Conservation (phyloP, 2,888 invertebrate species). For the Antheraea assamensis region DNA sequence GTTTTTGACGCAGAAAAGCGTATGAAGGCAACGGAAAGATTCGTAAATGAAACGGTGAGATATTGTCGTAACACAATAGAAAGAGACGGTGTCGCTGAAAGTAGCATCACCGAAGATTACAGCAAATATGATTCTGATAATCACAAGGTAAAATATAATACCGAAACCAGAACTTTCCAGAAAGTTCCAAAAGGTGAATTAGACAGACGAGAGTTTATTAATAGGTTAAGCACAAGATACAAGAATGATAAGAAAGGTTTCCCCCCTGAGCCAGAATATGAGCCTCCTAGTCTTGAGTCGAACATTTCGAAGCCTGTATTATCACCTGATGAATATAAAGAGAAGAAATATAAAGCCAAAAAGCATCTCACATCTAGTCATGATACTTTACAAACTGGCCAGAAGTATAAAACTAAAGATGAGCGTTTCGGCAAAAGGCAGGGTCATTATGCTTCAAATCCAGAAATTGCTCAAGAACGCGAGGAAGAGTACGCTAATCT, state of each 20-base stretch:
- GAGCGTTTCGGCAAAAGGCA: slow-evolving; percentile 73
- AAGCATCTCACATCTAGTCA: slow-evolving; percentile 77
- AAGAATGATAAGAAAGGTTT: slow-evolving; percentile 62
- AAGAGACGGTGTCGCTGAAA: slow-evolving; percentile 81
- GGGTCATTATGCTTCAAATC: slow-evolving; percentile 83
- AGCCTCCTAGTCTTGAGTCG: slow-evolving; percentile 86
- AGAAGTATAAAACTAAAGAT: slow-evolving; percentile 73
- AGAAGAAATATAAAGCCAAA: slow-evolving; percentile 75
- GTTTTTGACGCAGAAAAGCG: slow-evolving; percentile 72
- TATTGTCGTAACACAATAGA: slow-evolving; percentile 81
- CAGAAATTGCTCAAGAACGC: slow-evolving; percentile 81
- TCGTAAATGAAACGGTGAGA: slow-evolving; percentile 80
- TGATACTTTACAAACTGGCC: slow-evolving; percentile 68
- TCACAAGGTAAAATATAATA: slow-evolving; percentile 70
- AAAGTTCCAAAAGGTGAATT: slow-evolving; percentile 65
- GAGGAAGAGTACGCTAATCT: slow-evolving; percentile 77
- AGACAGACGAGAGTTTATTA: slow-evolving; percentile 67
- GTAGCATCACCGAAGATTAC: slow-evolving; percentile 75
- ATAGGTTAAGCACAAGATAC: slow-evolving; percentile 59
- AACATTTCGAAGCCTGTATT: slow-evolving; percentile 80
- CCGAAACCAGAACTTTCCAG: slow-evolving; percentile 64
- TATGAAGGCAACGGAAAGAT: slow-evolving; percentile 79
- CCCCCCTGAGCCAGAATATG: slow-evolving; percentile 80
- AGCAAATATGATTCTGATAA: slow-evolving; percentile 76
- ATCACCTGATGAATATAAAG: slow-evolving; percentile 83